Evolutionary conservation across 1,140 invertebrate genomes (phyloP).

Genomic region (Apis cerana): DNA sequence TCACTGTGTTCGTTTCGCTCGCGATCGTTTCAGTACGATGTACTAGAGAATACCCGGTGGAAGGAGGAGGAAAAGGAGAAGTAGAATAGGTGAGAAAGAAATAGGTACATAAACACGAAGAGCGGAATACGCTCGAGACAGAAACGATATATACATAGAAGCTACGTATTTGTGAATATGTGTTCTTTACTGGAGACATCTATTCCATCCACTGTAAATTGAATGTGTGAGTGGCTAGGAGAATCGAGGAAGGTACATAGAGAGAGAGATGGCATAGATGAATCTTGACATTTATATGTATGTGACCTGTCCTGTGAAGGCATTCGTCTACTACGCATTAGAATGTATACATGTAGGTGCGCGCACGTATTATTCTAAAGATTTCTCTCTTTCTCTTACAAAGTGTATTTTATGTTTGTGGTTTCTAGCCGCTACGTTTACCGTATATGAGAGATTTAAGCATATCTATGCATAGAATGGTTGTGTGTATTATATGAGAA

Average conservation of each 20-base stretch:
- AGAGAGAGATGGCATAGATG: slow-evolving; percentile 29
- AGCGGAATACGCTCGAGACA: slow-evolving; percentile 31
- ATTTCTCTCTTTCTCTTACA: background rate
- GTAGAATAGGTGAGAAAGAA: slow-evolving; percentile 34
- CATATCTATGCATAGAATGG: background rate
- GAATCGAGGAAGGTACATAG: background rate
- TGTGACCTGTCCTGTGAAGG: slow-evolving; percentile 44
- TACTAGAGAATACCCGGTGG: background rate
- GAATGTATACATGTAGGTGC: slow-evolving; percentile 19
- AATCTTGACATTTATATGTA: slow-evolving; percentile 55
- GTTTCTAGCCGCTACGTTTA: slow-evolving; percentile 30
- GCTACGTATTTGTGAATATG: slow-evolving; percentile 27
- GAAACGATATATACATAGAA: slow-evolving; percentile 13
- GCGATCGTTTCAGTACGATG: slow-evolving; percentile 27
- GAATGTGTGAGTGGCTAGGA: slow-evolving; percentile 38
- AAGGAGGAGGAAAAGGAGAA: background rate
- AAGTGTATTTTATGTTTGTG: slow-evolving; percentile 38
- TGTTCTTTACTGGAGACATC: slow-evolving; percentile 16
- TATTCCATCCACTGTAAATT: slow-evolving; percentile 36
- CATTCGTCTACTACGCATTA: slow-evolving; percentile 48
- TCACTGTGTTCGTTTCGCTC: background rate
- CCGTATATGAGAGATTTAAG: slow-evolving; percentile 24
- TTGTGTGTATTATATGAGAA: slow-evolving; percentile 32
- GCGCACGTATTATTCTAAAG: slow-evolving; percentile 29
- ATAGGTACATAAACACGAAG: slow-evolving; percentile 40